Evolutionary conservation across 1,140 invertebrate genomes (phyloP), one percentile per base, ranked within the genome.

Genomic region (Cardiocondyla obscurior): DNA sequence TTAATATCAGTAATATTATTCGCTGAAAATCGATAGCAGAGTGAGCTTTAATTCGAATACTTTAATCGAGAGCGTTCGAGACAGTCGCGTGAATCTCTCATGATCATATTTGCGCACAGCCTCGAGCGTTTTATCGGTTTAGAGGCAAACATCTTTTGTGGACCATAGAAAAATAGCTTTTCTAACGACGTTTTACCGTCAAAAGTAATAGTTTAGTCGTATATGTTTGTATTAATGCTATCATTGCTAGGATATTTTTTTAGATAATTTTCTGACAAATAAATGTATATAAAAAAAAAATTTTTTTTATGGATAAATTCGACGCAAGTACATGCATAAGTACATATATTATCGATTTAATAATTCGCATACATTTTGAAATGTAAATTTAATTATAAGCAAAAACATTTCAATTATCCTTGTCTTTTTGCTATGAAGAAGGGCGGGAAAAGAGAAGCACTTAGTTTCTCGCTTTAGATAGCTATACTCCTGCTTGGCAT

Each of bases 51-150:
- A 73, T 57, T 22, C 33, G 8, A 30, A n/a, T 8, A 22, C 7
- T 62, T 62, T 76, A 46, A 60, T 19, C 72, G 19, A 25, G 28
- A 25, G 12, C 14, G 14, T 74, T 5, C 36, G 25, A 58, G 14
- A 73, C 16, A 73, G 28, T 58, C 36, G 8, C 51, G 22, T 22
- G 30, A 55, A 73, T 73, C 25, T 55, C 33, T 74, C n/a, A 12
- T 25, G n/a, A 74, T 60, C n/a, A 30, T 58, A 60, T 57, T 73
- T 73, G 16, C 14, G 1, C 12, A 19, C 8, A 76, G 42, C 42
- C 19, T 62, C 55, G 25, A 49, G 19, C 39, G 19, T 62, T 76
- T 76, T 76, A 76, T 62, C 19, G 12, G 12, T 49, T 76, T 33
- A 39, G 25, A 10, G 10, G 10, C 57, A 76, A 76, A 62, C 44